A percentile compares a stretch with the other conserved stretches of the same genome.
phyloP scores from a whole-genome alignment of 2,888 invertebrate species.

The Agrypnus murinus region DNA sequence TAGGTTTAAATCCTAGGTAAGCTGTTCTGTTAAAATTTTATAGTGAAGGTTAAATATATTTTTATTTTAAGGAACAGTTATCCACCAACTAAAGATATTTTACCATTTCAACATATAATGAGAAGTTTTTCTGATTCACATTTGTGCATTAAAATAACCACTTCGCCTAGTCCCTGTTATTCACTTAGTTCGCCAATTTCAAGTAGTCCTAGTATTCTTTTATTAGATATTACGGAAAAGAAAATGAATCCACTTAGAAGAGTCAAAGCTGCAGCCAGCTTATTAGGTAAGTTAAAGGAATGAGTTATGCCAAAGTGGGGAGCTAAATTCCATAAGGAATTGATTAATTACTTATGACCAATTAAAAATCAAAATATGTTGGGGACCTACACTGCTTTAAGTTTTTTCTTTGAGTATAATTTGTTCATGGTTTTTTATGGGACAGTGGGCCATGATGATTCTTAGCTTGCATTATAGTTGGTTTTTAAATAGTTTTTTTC shows the following conservation, averaged over 20 bases:
- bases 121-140: constrained; percentile 85
- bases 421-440: too few species aligned
- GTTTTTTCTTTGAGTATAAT: too few species aligned
- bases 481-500: too few species aligned
- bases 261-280: constrained; percentile 73
- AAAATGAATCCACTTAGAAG: constrained; percentile 73
- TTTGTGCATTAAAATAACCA: constrained; percentile 80
- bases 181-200: constrained; percentile 75
- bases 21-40: too few species aligned
- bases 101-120: constrained; percentile 84
- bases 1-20: constrained; percentile 68
- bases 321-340: too few species aligned
- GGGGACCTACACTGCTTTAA: too few species aligned
- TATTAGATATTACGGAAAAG: constrained; percentile 78
- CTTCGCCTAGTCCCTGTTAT: constrained; percentile 75
- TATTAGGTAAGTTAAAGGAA: constrained; percentile 71
- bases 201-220: constrained; percentile 77
- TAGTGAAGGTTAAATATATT: too few species aligned
- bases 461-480: too few species aligned
- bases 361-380: not conserved
- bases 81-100: constrained; percentile 80
- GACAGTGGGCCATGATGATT: too few species aligned
- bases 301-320: too few species aligned
- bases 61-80: constrained; percentile 77
- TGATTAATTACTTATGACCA: too few species aligned